These are phyloP conservation scores for Paracanthobrama guichenoti DNA, from an alignment of 2,113 vertebrate genomes.

Conservation along the genomic window DNA sequence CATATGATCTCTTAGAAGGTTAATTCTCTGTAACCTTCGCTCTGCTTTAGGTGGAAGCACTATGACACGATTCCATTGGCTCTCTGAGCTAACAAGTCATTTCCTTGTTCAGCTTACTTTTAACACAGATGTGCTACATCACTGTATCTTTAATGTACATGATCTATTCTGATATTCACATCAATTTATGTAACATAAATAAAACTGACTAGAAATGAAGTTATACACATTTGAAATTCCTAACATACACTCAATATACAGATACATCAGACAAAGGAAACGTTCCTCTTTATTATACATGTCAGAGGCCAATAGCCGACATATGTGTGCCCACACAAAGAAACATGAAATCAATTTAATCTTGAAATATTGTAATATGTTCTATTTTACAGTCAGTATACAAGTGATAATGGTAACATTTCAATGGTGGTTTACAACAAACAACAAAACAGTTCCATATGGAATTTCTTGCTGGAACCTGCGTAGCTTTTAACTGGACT, in stretches of 20 bases:
- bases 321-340: neutral
- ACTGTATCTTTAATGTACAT: neutral
- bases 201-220: neutral
- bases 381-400: no score
- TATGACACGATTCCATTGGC: neutral
- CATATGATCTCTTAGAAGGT: neutral
- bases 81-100: slow-evolving; percentile 3
- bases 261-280: neutral
- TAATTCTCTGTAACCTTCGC: neutral
- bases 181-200: no score
- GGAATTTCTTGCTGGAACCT: neutral
- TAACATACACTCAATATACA: neutral
- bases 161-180: neutral
- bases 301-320: neutral
- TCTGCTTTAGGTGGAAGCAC: neutral
- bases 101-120: neutral
- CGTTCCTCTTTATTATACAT: neutral
- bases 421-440: neutral
- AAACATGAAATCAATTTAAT: neutral
- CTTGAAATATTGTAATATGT: neutral
- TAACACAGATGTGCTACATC: neutral
- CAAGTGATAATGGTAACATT: no score
- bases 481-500: neutral
- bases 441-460: neutral
- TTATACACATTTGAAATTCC: neutral